Base-by-base conservation (phyloP, 64 coral and sea anemone species). In the Anthopleura sola region DNA sequence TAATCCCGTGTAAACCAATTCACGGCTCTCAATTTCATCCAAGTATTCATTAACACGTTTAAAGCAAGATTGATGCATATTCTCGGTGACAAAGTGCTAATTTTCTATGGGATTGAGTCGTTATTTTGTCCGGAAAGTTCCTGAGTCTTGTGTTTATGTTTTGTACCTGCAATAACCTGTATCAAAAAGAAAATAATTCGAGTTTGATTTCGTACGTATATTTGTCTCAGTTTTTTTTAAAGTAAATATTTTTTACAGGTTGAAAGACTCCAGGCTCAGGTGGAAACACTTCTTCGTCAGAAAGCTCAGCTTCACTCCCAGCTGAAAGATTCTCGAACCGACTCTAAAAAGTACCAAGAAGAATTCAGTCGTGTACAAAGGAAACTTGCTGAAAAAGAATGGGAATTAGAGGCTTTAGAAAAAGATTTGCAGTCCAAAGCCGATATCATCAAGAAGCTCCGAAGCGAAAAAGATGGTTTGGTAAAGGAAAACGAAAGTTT, bases 311-410 rank as follows among this genome's bases (percentile, higher is more conserved):
- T 97, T 23, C 95, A 93, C 33, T 87, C 93, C 23, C 95, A 97
- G 76, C 71, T 97, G 74, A 97, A 90, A 86, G 95, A 97, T 64
- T 97, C 85, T 11, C 84, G 95, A 28, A 29, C 18, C n/a, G 95
- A 93, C 47, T 40, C 91, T 9, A 97, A 97, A 81, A 93, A 93
- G 60, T 80, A 86, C 47, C 95, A 97, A 47, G 91, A 97, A 32
- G 95, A 97, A 55, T 62, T 78, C 0, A 68, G 82, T 68, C 90
- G 87, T 38, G 75, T 93, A n/a, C 95, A 97, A 55, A 84, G 95
- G 90, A 93, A 97, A 81, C 75, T 97, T 23, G 86, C 95, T 0
- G 95, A 97, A 36, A 97, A 93, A 55, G 91, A 97, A 74, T 97
- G 95, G 95, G 88, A 87, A 17, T 80, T 88, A 21, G 95, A 97